phyloP scores from a whole-genome alignment of 2,888 invertebrate species.

The Spodoptera littoralis region DNA sequence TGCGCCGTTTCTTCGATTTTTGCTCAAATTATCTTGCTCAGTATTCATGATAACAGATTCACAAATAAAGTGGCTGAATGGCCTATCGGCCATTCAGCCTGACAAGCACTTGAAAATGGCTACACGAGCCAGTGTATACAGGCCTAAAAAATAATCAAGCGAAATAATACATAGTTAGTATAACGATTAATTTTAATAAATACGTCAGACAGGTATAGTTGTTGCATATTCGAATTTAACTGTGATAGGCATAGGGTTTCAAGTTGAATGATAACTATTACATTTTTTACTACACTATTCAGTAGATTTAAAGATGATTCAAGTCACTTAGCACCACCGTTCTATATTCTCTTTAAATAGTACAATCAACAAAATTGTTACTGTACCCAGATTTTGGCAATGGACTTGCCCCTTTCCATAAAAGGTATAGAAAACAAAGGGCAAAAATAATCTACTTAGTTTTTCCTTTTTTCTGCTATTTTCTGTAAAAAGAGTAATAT shows the following conservation, averaged over 20 bases:
- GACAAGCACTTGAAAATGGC: slow-evolving; percentile 13
- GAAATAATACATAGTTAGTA: slow-evolving; percentile 24
- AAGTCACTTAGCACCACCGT: slow-evolving; percentile 45
- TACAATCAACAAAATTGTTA: slow-evolving; percentile 2
- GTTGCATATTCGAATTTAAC: slow-evolving; percentile 71
- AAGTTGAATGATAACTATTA: slow-evolving; percentile 40
- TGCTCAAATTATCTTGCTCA: slow-evolving; percentile 77
- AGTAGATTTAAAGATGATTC: slow-evolving; percentile 34
- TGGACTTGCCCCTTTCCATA: too few relatives aligned
- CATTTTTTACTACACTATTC: slow-evolving; percentile 27
- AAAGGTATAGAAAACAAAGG: too few relatives aligned
- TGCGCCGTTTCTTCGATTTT: slow-evolving; percentile 55
- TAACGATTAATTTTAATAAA: slow-evolving; percentile 35
- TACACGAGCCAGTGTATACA: slow-evolving; percentile 11
- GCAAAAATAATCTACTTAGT: too few relatives aligned
- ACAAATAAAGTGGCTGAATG: slow-evolving; percentile 31
- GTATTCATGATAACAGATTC: slow-evolving; percentile 45
- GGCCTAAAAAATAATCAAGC: slow-evolving; percentile 25
- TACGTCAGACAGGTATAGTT: slow-evolving; percentile 52
- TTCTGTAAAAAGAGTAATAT: too few relatives aligned
- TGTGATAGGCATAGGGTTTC: slow-evolving; percentile 73
- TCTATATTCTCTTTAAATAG: background rate
- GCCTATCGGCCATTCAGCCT: slow-evolving; percentile 3
- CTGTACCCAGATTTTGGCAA: background rate
- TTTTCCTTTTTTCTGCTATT: too few relatives aligned